Evolutionary conservation across 92 coral and sea anemone genomes (phyloP).

Genomic region (Porites evermanni): DNA sequence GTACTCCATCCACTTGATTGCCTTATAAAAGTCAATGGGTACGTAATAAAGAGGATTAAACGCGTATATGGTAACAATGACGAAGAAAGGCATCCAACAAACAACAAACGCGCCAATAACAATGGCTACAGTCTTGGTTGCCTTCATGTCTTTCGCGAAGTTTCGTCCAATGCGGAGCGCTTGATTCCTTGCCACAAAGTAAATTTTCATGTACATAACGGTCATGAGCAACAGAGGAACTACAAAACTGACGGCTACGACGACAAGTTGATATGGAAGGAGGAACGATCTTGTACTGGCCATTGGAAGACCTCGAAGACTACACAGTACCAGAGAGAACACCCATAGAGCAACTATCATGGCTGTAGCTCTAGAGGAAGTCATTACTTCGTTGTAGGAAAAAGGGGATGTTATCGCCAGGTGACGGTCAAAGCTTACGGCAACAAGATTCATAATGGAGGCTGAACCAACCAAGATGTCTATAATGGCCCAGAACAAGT

Average conservation of each 20-base stretch:
- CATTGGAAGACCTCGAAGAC: conserved; percentile 3
- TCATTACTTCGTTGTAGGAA: conserved; percentile 72
- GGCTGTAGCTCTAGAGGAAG: conserved; percentile 77
- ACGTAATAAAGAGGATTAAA: background rate
- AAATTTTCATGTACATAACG: conserved; percentile 85
- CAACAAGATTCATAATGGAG: conserved; percentile 90
- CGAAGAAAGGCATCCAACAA: conserved; percentile 92
- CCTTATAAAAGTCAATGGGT: conserved; percentile 27
- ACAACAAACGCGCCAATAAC: conserved; percentile 89
- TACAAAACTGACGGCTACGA: conserved; percentile 69
- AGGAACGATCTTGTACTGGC: background rate
- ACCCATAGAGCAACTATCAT: conserved; percentile 84
- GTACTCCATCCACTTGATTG: conserved; percentile 88
- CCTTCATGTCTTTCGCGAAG: conserved; percentile 89
- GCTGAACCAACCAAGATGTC: conserved; percentile 90
- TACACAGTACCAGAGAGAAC: conserved; percentile 62
- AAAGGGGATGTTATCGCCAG: conserved; percentile 95
- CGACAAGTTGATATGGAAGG: conserved; percentile 36
- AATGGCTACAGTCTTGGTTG: conserved; percentile 95
- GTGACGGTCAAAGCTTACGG: conserved; percentile 94
- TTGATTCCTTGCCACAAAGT: conserved; percentile 90
- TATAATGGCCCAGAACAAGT: conserved; percentile 75
- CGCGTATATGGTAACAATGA: conserved; percentile 61
- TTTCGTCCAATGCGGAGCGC: conserved; percentile 90
- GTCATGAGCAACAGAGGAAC: conserved; percentile 83